Evolutionary conservation across 2,888 invertebrate genomes (phyloP), one percentile per base, ranked within the genome.

Genomic region (Dasypolia templi): DNA sequence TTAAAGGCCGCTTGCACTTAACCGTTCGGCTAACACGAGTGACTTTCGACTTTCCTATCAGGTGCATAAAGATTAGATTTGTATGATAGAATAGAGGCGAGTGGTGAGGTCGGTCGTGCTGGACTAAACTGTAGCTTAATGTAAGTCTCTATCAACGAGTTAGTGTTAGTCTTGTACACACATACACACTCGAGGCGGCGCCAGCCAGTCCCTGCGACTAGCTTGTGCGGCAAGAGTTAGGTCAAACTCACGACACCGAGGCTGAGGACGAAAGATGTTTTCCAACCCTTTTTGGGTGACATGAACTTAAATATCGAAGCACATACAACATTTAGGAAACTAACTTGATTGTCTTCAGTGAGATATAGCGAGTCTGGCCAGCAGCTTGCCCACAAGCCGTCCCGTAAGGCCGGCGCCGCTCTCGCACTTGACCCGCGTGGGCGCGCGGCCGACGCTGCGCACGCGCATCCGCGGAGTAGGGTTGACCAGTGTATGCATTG

Each of bases 61-160:
- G 90, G 89, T 88, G 90, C 90, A 86, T 90, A 86, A 87, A 85
- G 88, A 83, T 83, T 87, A 88, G 87, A 87, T 84, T 89, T 85
- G 89, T 88, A 88, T 85, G 89, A 86, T 88, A 88, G 83, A 79
- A 75, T 84, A 84, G 89, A 83, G 85, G 88, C 86, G 87, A 82
- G 84, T 61, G 88, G 85, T 77, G 86, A 77, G 83, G 83, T 87
- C 86, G 87, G 81, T 85, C 87, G 88, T 83, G 89, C 84, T 85
- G 89, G 88, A 89, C 88, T 91, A 88, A 86, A 86, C 86, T 79
- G 74, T 91, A 91, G 90, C 82, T 84, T 87, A 89, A 77, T 85
- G 66, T 95, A 95, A 95, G 94, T 92, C 89, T 94, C 92, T 94
- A 95, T 95, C 95, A 95, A 95, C 95, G 95, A 95, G 95, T 94